Conservation (phyloP, 2,113 vertebrate genomes). For the Dipodomys spectabilis region DNA sequence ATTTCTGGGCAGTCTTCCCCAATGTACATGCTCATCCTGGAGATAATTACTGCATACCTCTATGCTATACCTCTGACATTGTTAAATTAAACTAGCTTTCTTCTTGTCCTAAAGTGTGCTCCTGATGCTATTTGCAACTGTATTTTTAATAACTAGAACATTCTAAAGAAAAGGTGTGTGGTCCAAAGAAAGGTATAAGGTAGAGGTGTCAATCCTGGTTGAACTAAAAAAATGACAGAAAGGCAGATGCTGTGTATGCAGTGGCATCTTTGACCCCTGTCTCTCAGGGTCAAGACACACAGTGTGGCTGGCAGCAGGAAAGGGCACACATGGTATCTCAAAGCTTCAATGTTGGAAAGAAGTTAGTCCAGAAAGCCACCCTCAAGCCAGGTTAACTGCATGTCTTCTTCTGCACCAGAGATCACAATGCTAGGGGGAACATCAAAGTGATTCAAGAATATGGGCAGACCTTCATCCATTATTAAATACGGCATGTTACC, state of each 20-base stretch:
- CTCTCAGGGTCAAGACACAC: neutral
- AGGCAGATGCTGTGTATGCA: neutral
- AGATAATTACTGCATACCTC: neutral
- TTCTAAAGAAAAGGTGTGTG: neutral
- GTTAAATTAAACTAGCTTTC: neutral
- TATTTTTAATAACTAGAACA: neutral
- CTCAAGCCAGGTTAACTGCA: neutral
- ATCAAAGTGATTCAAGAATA: neutral
- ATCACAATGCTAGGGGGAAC: neutral
- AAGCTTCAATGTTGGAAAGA: neutral
- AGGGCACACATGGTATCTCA: too few relatives aligned
- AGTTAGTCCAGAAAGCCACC: neutral
- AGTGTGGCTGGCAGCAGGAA: neutral
- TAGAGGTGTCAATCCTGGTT: neutral
- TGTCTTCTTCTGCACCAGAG: neutral
- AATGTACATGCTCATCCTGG: neutral
- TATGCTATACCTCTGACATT: neutral
- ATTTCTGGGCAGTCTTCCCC: neutral
- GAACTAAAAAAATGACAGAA: neutral
- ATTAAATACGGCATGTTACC: neutral
- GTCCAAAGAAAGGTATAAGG: rapidly evolving
- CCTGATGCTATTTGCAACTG: neutral
- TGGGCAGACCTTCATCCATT: neutral
- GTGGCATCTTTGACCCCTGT: neutral
- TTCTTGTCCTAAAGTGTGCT: neutral